Evolutionary conservation across 2,113 vertebrate species (phyloP).

Genomic region (Pantherophis guttatus): DNA sequence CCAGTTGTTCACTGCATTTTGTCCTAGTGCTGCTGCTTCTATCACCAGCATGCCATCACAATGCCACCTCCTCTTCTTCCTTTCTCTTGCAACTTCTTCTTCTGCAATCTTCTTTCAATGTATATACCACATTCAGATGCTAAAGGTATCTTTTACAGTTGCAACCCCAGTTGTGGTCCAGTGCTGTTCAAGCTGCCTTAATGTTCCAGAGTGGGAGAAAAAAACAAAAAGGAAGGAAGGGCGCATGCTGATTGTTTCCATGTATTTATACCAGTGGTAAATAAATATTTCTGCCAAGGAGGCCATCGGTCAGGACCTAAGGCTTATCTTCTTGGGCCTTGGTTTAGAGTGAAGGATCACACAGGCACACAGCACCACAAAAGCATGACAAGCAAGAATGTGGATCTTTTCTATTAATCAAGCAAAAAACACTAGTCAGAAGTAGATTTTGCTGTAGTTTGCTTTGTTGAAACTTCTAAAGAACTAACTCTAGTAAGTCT

Average conservation of each 20-base stretch:
- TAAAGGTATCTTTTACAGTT: background rate
- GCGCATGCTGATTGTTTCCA: background rate
- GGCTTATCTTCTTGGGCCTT: background rate
- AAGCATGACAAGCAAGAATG: background rate
- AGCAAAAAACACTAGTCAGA: background rate
- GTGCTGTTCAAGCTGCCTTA: background rate
- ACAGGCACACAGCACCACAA: background rate
- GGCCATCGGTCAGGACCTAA: background rate
- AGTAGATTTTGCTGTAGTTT: background rate
- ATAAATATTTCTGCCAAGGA: background rate
- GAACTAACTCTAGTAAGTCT: background rate
- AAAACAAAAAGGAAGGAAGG: background rate
- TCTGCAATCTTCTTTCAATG: background rate
- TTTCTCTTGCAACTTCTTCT: background rate
- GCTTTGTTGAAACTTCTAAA: background rate
- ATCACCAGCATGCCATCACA: background rate
- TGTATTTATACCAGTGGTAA: background rate
- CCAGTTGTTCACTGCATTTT: background rate
- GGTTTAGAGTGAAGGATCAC: background rate
- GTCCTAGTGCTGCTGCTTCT: background rate
- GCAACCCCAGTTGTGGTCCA: background rate
- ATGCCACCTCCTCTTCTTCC: background rate
- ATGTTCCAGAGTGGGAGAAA: background rate
- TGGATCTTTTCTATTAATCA: background rate
- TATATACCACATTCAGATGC: background rate